Evolutionary conservation across 2,797 vertebrate species (phyloP).

Genomic region (Lutjanus campechanus): DNA sequence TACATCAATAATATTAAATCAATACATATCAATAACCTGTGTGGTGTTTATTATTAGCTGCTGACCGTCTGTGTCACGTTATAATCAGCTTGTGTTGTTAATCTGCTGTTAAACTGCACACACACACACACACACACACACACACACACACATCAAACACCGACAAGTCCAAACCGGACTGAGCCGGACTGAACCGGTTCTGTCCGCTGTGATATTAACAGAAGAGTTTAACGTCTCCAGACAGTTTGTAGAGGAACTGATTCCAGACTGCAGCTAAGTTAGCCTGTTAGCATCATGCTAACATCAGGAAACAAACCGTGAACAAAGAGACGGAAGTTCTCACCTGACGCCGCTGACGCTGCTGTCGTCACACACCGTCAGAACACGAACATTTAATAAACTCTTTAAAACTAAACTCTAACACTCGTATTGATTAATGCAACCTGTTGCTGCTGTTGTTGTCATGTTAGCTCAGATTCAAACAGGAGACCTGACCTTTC

Average conservation of each 20-base stretch:
- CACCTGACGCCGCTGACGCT: background rate
- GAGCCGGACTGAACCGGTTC: background rate
- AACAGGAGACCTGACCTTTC: constrained; percentile 7
- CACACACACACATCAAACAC: background rate
- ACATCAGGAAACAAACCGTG: background rate
- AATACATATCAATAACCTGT: no score
- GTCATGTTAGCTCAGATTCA: constrained; percentile 9
- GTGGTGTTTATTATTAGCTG: no score
- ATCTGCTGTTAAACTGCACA: constrained; percentile 10
- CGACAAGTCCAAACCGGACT: background rate
- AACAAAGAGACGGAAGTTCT: background rate
- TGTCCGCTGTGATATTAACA: background rate
- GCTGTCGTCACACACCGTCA: background rate
- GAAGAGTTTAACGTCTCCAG: background rate
- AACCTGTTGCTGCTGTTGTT: background rate
- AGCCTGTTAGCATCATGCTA: constrained; percentile 41
- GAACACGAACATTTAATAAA: background rate
- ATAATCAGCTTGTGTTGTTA: constrained; percentile 18
- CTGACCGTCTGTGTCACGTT: no score
- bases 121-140: background rate
- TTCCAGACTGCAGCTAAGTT: background rate
- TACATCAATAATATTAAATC: no score
- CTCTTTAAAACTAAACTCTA: background rate
- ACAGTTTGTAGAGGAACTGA: background rate
- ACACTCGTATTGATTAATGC: no score